Evolutionary conservation across 2,888 invertebrate genomes (phyloP).

Genomic region (Ophioninae sp.): DNA sequence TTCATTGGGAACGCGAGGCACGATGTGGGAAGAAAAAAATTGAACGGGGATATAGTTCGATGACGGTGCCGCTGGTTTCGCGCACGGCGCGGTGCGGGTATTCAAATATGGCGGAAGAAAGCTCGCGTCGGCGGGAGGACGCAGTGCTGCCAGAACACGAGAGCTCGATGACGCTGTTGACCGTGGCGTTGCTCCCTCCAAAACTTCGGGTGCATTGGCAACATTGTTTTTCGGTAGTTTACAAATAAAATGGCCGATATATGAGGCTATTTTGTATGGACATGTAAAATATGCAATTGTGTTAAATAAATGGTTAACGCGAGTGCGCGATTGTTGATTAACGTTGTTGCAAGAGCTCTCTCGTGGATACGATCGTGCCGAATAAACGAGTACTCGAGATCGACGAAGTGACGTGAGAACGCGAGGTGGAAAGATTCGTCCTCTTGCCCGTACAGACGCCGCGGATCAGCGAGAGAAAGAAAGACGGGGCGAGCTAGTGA

Average conservation of each 20-base stretch:
- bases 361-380: slow-evolving; percentile 1
- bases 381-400: slow-evolving; percentile 37
- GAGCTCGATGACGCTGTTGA: slow-evolving; percentile 59
- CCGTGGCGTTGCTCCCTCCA: slow-evolving; percentile 74
- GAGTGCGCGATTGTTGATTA: slow-evolving; percentile 69
- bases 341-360: slow-evolving; percentile 49
- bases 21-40: slow-evolving; percentile 46
- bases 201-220: slow-evolving; percentile 77
- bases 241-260: slow-evolving; percentile 81
- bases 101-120: slow-evolving; percentile 73
- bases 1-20: slow-evolving; percentile 17
- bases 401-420: slow-evolving; percentile 70
- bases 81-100: slow-evolving; percentile 36
- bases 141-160: slow-evolving; percentile 76
- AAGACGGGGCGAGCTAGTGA: slow-evolving; percentile 33
- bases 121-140: slow-evolving; percentile 60
- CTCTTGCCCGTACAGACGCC: slow-evolving; percentile 65
- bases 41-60: slow-evolving; percentile 43
- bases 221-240: slow-evolving; percentile 80
- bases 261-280: slow-evolving; percentile 79
- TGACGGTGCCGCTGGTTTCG: slow-evolving; percentile 41
- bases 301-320: slow-evolving; percentile 75
- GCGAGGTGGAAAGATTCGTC: slow-evolving; percentile 73
- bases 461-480: slow-evolving; percentile 52
- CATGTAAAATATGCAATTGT: slow-evolving; percentile 73